Percentiles rank a stretch among this genome's conserved stretches.
Conservation (phyloP, 2,888 invertebrate species). For the Neoaliturus tenellus region DNA sequence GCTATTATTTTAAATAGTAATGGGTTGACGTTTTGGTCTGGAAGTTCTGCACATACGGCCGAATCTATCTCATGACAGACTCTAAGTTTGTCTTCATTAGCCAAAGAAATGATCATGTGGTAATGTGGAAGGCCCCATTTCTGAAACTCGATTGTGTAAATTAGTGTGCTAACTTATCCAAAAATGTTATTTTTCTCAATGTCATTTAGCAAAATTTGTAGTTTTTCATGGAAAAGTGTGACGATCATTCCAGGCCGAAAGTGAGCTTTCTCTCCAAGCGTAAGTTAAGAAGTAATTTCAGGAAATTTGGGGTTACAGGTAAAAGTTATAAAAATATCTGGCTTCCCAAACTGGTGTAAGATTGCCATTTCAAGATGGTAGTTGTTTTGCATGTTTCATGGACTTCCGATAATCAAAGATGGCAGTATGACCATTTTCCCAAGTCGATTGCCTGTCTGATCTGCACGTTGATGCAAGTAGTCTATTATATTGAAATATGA, state of each 20-base stretch:
- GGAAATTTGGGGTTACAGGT: background rate
- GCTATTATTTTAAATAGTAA: background rate
- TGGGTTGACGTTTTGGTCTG: background rate
- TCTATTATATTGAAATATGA: slow-evolving; percentile 32
- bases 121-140: slow-evolving; percentile 24
- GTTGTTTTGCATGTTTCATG: slow-evolving; percentile 38
- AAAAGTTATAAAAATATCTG: slow-evolving; percentile 46
- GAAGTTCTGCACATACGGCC: background rate
- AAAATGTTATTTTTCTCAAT: background rate
- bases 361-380: slow-evolving; percentile 33
- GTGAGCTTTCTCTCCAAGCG: slow-evolving; percentile 9
- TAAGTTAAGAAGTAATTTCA: slow-evolving; percentile 20
- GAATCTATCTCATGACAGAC: background rate
- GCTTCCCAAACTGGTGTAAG: slow-evolving; percentile 21
- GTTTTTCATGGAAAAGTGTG: background rate
- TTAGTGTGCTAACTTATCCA: slow-evolving; percentile 24
- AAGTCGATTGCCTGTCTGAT: background rate
- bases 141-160: slow-evolving; percentile 26
- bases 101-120: slow-evolving; percentile 37
- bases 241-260: background rate
- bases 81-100: slow-evolving; percentile 17
- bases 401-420: slow-evolving; percentile 33
- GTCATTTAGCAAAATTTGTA: too few relatives aligned
- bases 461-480: background rate
- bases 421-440: slow-evolving; percentile 28